Evolutionary conservation across 2,888 invertebrate species (phyloP).

Genomic region (Lithophane socia): DNA sequence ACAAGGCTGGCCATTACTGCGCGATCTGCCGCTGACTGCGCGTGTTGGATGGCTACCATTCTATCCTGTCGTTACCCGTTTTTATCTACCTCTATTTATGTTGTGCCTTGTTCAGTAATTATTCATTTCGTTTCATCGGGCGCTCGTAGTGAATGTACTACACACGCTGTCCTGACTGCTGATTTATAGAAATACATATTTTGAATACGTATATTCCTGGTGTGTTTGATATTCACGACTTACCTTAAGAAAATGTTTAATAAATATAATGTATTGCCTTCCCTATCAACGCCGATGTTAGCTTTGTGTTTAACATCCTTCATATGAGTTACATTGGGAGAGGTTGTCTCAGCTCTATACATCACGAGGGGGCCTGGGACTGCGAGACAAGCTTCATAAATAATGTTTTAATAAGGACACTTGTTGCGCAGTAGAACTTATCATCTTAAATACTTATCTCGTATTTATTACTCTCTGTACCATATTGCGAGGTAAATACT

Average conservation of each 20-base stretch:
- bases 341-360: slow-evolving; percentile 50
- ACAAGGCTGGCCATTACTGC: slow-evolving; percentile 87
- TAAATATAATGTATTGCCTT: slow-evolving; percentile 57
- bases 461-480: slow-evolving; percentile 17
- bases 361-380: slow-evolving; percentile 30
- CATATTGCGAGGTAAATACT: background rate
- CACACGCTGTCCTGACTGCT: slow-evolving; percentile 67
- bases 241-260: slow-evolving; percentile 61
- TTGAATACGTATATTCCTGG: slow-evolving; percentile 61
- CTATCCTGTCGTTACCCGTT: slow-evolving; percentile 81
- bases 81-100: slow-evolving; percentile 84
- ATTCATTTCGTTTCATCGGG: slow-evolving; percentile 71
- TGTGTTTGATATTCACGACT: slow-evolving; percentile 60
- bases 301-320: slow-evolving; percentile 61
- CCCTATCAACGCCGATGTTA: slow-evolving; percentile 56
- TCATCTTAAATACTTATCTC: slow-evolving; percentile 28
- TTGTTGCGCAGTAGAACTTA: slow-evolving; percentile 43
- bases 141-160: slow-evolving; percentile 67
- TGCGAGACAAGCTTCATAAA: slow-evolving; percentile 51
- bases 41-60: slow-evolving; percentile 81
- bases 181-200: slow-evolving; percentile 72
- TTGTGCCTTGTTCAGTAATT: slow-evolving; percentile 76
- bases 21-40: slow-evolving; percentile 78
- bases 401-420: slow-evolving; percentile 52
- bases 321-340: slow-evolving; percentile 49